phyloP scores from a whole-genome alignment of 2,888 invertebrate species.

The Emmelina monodactyla region DNA sequence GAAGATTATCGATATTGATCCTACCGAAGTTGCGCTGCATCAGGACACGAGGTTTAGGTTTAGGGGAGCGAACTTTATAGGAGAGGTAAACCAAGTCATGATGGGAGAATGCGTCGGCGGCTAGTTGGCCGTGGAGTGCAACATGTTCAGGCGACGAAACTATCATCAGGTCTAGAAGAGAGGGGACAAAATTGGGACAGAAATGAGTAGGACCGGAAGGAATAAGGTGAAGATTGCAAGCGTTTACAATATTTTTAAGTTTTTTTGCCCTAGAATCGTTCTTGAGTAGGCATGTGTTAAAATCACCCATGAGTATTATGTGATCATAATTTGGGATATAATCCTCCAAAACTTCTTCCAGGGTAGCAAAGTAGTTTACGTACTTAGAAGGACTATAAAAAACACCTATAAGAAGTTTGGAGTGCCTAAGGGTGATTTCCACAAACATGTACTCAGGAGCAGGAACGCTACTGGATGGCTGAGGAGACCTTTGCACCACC shows the following conservation, averaged over 20 bases:
- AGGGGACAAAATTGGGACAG: slow-evolving; percentile 5
- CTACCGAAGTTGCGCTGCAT: slow-evolving; percentile 9
- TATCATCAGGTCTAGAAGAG: slow-evolving; percentile 8
- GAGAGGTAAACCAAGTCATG: slow-evolving; percentile 13
- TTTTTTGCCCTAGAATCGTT: too few relatives aligned
- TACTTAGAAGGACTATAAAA: background rate
- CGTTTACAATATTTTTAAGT: too few relatives aligned
- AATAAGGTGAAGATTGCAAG: too few relatives aligned
- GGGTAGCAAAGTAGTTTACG: slow-evolving; percentile 6
- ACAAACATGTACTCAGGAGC: background rate
- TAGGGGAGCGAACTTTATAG: slow-evolving; percentile 10
- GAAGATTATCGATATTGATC: slow-evolving; percentile 9
- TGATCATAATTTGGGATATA: slow-evolving; percentile 5
- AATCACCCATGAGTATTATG: slow-evolving; percentile 6
- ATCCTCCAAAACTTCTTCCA: slow-evolving; percentile 6
- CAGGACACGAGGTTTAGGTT: slow-evolving; percentile 9
- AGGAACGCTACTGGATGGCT: too few relatives aligned
- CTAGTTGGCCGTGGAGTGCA: slow-evolving; percentile 8
- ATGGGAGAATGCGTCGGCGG: slow-evolving; percentile 12
- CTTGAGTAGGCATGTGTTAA: slow-evolving; percentile 3
- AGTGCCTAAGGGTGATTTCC: background rate
- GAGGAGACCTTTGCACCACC: too few relatives aligned
- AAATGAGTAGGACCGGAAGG: slow-evolving; percentile 6
- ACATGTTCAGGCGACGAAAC: slow-evolving; percentile 6
- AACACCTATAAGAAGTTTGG: slow-evolving; percentile 1